Percentiles rank a stretch among this genome's conserved stretches.
phyloP scores from a whole-genome alignment of 2,888 invertebrate genomes.

The Parnassius apollo region DNA sequence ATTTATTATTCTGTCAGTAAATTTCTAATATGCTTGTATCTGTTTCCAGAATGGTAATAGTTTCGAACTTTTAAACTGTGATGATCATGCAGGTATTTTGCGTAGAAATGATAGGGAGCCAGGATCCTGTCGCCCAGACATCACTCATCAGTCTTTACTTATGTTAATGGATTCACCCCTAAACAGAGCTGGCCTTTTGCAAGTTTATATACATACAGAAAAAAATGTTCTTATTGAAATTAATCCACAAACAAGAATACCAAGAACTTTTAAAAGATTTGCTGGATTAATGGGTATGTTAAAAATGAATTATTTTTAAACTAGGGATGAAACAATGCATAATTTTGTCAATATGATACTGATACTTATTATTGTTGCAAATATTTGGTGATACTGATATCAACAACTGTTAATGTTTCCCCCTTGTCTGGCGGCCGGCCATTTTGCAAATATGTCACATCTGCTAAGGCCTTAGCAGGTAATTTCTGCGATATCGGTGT shows the following conservation, averaged over 20 bases:
- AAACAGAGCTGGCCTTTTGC: conserved; percentile 96
- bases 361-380: too few species aligned
- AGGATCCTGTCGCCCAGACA: conserved; percentile 96
- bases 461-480: too few species aligned
- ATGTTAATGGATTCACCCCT: conserved; percentile 99
- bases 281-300: conserved; percentile 95
- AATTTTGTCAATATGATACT: too few species aligned
- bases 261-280: conserved; percentile 97
- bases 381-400: too few species aligned
- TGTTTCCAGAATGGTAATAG: conserved; percentile 87
- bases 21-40: background rate
- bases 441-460: too few species aligned
- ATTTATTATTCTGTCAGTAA: too few species aligned
- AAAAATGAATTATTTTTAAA: background rate
- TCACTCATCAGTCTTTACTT: conserved; percentile 97
- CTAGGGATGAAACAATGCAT: too few species aligned
- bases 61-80: conserved; percentile 96
- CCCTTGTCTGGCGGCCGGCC: too few species aligned
- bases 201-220: conserved; percentile 95
- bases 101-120: conserved; percentile 93
- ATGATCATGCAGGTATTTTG: conserved; percentile 92
- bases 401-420: too few species aligned
- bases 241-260: conserved; percentile 98
- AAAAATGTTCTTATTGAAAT: conserved; percentile 97
- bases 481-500: too few species aligned